phyloP scores from a whole-genome alignment of 2,888 invertebrate genomes.

The Brachynemurus nebulosus region DNA sequence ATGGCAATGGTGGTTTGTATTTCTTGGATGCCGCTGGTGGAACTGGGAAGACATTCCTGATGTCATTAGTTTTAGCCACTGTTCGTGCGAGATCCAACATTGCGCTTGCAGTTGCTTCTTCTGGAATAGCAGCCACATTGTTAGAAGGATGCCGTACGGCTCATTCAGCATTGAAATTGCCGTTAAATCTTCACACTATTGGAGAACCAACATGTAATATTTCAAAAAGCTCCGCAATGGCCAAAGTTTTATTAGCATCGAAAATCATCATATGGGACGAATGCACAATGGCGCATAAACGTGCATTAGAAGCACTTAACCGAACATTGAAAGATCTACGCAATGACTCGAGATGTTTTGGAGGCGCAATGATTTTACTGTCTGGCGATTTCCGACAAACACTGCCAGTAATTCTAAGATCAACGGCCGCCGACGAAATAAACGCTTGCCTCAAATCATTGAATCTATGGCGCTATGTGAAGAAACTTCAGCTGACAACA shows the following conservation, averaged over 20 bases:
- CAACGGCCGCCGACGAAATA: conserved; percentile 13
- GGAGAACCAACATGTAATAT: conserved; percentile 23
- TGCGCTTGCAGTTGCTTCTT: conserved; percentile 22
- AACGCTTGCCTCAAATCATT: conserved; percentile 14
- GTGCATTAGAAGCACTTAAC: conserved; percentile 21
- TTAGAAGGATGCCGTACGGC: conserved; percentile 15
- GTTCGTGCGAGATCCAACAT: conserved; percentile 19
- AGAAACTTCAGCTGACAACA: conserved; percentile 11
- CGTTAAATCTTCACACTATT: conserved; percentile 20
- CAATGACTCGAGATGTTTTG: conserved; percentile 14
- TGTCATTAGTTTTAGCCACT: conserved; percentile 18
- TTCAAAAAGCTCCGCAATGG: conserved; percentile 22
- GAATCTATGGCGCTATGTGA: conserved; percentile 13
- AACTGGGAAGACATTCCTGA: conserved; percentile 15
- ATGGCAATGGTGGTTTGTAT: conserved; percentile 21
- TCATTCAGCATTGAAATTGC: conserved; percentile 19
- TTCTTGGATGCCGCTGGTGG: conserved; percentile 16
- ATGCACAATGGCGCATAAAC: conserved; percentile 23
- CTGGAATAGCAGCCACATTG: conserved; percentile 18
- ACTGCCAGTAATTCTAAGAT: conserved; percentile 16
- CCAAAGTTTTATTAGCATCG: conserved; percentile 21
- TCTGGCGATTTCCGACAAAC: conserved; percentile 16
- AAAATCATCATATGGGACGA: conserved; percentile 23
- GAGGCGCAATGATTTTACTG: conserved; percentile 13
- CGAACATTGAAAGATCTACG: conserved; percentile 20